Evolutionary conservation across 2,888 invertebrate genomes (phyloP).

Genomic region (Elgonia sp.): DNA sequence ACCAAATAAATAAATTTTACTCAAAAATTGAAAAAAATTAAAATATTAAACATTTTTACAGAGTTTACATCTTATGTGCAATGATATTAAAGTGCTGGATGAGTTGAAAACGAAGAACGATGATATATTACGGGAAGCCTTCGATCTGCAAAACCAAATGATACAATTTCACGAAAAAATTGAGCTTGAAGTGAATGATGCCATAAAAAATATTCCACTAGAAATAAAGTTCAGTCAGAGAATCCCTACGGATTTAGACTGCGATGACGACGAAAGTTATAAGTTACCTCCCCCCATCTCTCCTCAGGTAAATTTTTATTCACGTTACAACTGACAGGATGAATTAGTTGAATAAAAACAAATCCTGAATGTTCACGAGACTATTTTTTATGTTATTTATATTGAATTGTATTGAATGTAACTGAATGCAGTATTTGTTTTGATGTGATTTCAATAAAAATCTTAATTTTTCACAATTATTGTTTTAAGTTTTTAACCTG

Average conservation of each 20-base stretch:
- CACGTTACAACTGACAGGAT: no score
- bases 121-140: conserved; percentile 89
- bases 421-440: no score
- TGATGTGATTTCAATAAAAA: no score
- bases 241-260: conserved; percentile 89
- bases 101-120: conserved; percentile 90
- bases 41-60: conserved; percentile 26
- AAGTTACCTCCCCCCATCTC: conserved; percentile 88
- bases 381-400: no score
- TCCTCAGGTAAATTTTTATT: conserved; percentile 85
- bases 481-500: no score
- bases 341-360: no score
- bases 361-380: no score
- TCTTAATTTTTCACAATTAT: no score
- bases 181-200: conserved; percentile 91
- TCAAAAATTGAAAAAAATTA: no score
- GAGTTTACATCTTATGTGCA: conserved; percentile 93
- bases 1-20: no score
- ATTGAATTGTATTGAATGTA: no score
- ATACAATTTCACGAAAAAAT: conserved; percentile 93
- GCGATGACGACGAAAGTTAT: conserved; percentile 87
- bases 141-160: conserved; percentile 91
- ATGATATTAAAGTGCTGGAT: conserved; percentile 91
- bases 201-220: conserved; percentile 92
- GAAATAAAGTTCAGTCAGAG: conserved; percentile 89